Conservation (phyloP, 2,888 invertebrate genomes). For the Argynnis bischoffii region DNA sequence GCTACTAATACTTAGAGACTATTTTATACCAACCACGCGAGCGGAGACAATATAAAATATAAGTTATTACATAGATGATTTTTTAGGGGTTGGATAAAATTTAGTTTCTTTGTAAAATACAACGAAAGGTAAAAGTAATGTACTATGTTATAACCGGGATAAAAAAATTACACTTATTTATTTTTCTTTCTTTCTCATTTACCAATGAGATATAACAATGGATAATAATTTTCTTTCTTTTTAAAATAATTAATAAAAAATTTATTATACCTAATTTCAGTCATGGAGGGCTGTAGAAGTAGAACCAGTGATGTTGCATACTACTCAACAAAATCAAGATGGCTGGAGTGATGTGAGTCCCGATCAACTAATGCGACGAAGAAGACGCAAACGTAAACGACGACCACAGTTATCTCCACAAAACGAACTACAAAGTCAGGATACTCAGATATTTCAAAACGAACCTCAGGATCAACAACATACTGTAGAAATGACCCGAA, state of each 20-base stretch:
- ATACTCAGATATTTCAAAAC: slow-evolving; percentile 51
- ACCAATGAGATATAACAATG: no score
- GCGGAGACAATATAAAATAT: no score
- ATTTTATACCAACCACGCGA: no score
- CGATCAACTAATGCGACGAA: slow-evolving; percentile 65
- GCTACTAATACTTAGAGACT: no score
- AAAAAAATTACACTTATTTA: no score
- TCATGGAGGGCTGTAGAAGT: slow-evolving; percentile 76
- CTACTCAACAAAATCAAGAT: slow-evolving; percentile 43
- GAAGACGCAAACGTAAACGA: slow-evolving; percentile 84
- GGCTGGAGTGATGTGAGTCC: slow-evolving; percentile 62
- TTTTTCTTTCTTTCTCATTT: no score
- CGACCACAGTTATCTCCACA: slow-evolving; percentile 69
- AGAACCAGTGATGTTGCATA: slow-evolving; percentile 51
- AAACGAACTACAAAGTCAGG: slow-evolving; percentile 52
- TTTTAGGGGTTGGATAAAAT: no score
- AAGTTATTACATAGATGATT: no score
- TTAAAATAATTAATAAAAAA: background rate
- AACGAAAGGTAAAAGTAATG: no score
- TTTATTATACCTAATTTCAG: slow-evolving; percentile 61
- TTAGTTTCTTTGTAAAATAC: no score
- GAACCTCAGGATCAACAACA: slow-evolving; percentile 50
- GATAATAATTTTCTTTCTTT: no score
- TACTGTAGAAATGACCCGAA: slow-evolving; percentile 53
- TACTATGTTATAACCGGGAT: no score